Percentiles rank a stretch among this genome's conserved stretches.
Evolutionary conservation across 1,140 invertebrate species (phyloP).

Genomic region (Hyphantria cunea): DNA sequence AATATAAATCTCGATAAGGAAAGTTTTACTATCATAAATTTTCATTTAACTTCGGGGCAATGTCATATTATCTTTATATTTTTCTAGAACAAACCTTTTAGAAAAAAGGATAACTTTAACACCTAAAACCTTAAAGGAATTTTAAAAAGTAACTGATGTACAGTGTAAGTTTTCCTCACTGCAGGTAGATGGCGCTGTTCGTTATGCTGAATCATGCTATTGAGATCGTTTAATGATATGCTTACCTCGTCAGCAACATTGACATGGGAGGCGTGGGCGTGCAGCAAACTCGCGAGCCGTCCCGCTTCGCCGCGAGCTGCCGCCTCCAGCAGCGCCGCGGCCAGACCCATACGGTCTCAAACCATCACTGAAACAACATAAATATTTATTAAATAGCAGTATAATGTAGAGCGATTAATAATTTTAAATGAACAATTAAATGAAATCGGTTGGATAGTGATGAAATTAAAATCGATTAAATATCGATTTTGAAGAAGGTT

Average conservation of each 20-base stretch:
- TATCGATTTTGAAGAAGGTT: too few relatives aligned
- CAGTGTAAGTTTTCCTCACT: too few relatives aligned
- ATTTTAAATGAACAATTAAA: too few relatives aligned
- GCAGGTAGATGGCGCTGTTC: too few relatives aligned
- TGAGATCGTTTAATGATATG: conserved; percentile 36
- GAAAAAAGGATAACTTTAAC: too few relatives aligned
- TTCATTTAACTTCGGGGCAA: conserved; percentile 10
- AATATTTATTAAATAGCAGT: neutral
- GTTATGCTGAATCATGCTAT: too few relatives aligned
- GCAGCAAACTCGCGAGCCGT: conserved; percentile 74
- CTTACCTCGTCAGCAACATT: conserved; percentile 67
- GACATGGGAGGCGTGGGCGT: conserved; percentile 48
- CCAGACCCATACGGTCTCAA: conserved; percentile 58
- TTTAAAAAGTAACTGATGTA: too few relatives aligned
- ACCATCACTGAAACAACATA: conserved; percentile 57
- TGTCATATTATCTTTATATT: too few relatives aligned
- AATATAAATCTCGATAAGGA: conserved; percentile 25
- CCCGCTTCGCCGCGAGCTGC: conserved; percentile 80
- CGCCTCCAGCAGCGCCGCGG: conserved; percentile 81
- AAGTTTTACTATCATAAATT: conserved; percentile 13
- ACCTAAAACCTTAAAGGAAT: too few relatives aligned
- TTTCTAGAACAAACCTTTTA: too few relatives aligned
- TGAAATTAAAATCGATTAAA: too few relatives aligned
- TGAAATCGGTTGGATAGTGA: too few relatives aligned
- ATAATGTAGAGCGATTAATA: neutral